phyloP scores from a whole-genome alignment of 1,140 invertebrate species.

The Caenorhabditis brenneri region DNA sequence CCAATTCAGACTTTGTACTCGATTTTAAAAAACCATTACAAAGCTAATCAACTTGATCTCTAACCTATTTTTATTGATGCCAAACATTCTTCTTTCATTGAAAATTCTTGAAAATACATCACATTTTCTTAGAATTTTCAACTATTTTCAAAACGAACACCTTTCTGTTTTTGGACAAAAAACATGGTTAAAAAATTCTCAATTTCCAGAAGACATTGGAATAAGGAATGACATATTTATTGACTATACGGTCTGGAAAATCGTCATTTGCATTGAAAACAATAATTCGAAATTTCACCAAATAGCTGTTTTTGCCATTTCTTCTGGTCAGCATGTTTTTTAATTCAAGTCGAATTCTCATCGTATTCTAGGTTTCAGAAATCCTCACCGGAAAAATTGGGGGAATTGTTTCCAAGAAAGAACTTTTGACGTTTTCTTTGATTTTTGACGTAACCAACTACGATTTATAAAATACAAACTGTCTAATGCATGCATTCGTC shows the following conservation, averaged over 20 bases:
- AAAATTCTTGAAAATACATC: not conserved
- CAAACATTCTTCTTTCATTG: too few species aligned
- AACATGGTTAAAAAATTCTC: not conserved
- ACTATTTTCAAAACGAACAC: not conserved
- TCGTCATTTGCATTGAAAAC: not conserved
- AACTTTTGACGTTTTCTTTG: not conserved
- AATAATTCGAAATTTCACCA: not conserved
- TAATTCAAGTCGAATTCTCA: too few species aligned
- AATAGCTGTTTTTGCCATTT: too few species aligned
- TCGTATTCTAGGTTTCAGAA: too few species aligned
- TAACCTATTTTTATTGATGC: too few species aligned
- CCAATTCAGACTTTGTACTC: too few species aligned
- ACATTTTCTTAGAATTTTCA: not conserved
- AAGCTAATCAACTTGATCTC: too few species aligned
- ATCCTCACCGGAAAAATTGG: too few species aligned
- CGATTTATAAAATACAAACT: not conserved
- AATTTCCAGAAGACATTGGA: not conserved
- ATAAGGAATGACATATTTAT: not conserved
- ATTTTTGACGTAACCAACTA: not conserved
- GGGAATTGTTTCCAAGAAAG: too few species aligned
- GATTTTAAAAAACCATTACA: too few species aligned
- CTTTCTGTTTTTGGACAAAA: too few species aligned
- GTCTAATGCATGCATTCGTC: not conserved
- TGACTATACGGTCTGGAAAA: not conserved
- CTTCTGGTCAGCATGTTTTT: too few species aligned